Base-by-base conservation (phyloP, 2,113 vertebrate genomes). In the Columbina picui region DNA sequence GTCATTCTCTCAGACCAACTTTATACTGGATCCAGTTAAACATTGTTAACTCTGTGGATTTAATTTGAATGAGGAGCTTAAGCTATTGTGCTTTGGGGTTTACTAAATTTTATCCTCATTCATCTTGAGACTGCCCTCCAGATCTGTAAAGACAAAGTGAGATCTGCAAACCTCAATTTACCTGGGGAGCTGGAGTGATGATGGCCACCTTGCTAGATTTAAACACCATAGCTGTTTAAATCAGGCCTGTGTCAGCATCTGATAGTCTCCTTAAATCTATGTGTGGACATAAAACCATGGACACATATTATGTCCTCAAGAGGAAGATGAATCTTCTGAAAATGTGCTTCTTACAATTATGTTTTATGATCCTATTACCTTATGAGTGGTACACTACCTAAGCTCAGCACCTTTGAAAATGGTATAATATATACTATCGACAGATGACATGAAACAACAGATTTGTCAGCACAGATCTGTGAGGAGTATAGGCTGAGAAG, bases 321-420 rank as follows among this genome's bases (percentile, higher is more conserved):
- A 93, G 82, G 59, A 83, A 94, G 81, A 95, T 96, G 80, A 92
- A 90, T 95, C 86, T 93, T 84, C 90, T 91, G 75, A 68, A 96
- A 94, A 89, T 82, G 86, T 91, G 81, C 93, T 92, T 49, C 86
- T 69, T 92, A 78, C 83, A 93, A 95, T 96, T 96, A 93, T 96
- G 70, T 96, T 97, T 96, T 95, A 97, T 94, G 90, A 96, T 95
- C 84, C 83, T 90, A 96, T 97, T 96, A 94, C 84, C 86, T 93
- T 89, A 87, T 38, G 88, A 94, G 83, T 89, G 76, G 90, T 92
- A 63, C 71, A 86, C 60, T 90, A 70, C 64, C 64, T 87, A 94
- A 96, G 84, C 80, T 94, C 86, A 92, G 94, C 86, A 96, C 60
- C 94, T 96, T 93, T 89, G 95, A 50, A 96, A 95, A 82, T 4